Base-by-base conservation (phyloP, 2,797 vertebrate genomes). In the Rousettus madagascariensis region DNA sequence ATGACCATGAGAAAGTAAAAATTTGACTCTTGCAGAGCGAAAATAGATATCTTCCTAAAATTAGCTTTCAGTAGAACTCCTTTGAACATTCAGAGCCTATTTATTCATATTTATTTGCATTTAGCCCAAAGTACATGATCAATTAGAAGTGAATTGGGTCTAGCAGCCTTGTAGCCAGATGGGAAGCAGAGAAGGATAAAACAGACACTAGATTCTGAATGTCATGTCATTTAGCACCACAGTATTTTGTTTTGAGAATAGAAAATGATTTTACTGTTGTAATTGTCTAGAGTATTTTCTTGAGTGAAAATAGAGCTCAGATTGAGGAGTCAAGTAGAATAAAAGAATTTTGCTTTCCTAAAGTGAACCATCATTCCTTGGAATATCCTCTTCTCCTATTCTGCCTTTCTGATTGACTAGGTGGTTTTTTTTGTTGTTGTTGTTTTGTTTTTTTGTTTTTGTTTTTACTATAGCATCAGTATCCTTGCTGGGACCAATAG, bases 271-370 rank as follows among this genome's bases (percentile, higher is more conserved):
- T 87, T 51, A 11, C 51, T 79, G 15, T 91, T 96, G 83, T 26
- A 78, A 90, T 91, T 93, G 24, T 89, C 86, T 94, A 85, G 94
- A 75, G 96, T 95, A 96, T 91, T 72, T 88, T 95, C 43, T 79
- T 87, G 49, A 68, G 57, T 86, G 55, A 86, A 63, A 94, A 72
- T 53, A 87, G 74, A 63, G 30, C 46, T 88, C 28, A 41, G 53
- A 63, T 80, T 94, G 79, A 90, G 69, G 41, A 86, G 28, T 95
- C 61, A 91, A 51, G 2, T 88, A 55, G 51, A 88, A 28, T 53
- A 91, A 90, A 92, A 92, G 46, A 78, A 85, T 71, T 95, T 95
- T 94, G 61, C 57, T 90, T 86, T 95, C 65, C 75, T 86, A 80
- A 94, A 86, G 30, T 43, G 33, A 71, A 22, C 57, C 61, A 38